Conservation (phyloP, 2,113 vertebrate genomes). For the Paramisgurnus dabryanus region DNA sequence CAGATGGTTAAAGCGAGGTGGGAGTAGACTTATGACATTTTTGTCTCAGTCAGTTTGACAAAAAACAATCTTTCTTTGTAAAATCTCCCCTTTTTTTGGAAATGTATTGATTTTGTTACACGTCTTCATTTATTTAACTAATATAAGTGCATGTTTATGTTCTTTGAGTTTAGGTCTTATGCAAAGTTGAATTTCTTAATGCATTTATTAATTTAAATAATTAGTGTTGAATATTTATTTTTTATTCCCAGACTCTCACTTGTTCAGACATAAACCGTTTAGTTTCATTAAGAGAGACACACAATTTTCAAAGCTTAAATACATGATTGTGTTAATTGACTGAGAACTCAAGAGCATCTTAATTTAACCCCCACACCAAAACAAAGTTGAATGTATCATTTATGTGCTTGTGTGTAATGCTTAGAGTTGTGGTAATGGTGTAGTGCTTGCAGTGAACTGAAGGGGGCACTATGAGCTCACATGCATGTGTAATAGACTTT, state of each 20-base stretch:
- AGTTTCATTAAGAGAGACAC: not conserved
- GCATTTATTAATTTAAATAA: slow-evolving; percentile 1
- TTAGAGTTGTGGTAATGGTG: not conserved
- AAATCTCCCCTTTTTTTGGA: too few relatives aligned
- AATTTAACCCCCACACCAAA: not conserved
- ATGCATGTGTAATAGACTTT: slow-evolving; percentile 58
- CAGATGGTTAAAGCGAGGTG: not conserved
- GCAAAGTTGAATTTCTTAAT: not conserved
- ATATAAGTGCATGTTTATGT: not conserved
- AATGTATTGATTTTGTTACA: not conserved
- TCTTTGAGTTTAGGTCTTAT: not conserved
- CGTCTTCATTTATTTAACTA: slow-evolving; percentile 1
- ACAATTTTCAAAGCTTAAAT: not conserved
- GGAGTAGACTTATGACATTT: not conserved
- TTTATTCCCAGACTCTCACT: not conserved
- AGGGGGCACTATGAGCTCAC: slow-evolving; percentile 77
- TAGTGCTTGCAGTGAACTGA: slow-evolving; percentile 63
- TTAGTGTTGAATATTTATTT: not conserved
- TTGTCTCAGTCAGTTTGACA: not conserved
- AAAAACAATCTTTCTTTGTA: too few relatives aligned
- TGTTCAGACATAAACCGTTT: slow-evolving; percentile 1
- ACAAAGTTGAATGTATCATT: not conserved
- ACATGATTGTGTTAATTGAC: not conserved
- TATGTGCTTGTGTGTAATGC: not conserved
- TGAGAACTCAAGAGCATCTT: not conserved